Evolutionary conservation across 2,113 vertebrate species (phyloP), one percentile per base, ranked within the genome.

Genomic region (Erinaceus europaeus): DNA sequence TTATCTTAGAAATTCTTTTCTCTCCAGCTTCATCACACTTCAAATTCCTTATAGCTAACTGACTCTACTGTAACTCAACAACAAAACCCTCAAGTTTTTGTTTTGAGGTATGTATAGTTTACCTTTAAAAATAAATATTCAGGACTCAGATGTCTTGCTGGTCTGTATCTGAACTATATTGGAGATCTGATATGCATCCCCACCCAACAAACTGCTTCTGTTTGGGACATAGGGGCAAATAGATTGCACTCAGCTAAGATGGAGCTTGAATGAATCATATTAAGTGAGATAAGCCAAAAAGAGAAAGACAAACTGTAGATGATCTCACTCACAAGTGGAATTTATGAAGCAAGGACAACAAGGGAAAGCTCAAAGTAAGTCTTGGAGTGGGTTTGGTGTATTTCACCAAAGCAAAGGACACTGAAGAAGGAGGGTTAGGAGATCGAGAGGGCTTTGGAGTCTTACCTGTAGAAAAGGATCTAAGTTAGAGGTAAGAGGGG

Each of bases 1-100:
- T 27, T n/a, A 87, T 57, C 40, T 44, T 79, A 29, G 67, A 38
- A 88, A 71, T 83, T 27, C n/a, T 42, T 79, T 89, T 44, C 46
- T 48, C 78, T 88, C 53, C 15, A 85, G 18, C 10, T 4, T 85
- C 77, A 59, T 71, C 79, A 65, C 27, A 62, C 4, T 78, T 77
- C 11, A 75, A 23, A 71, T 68, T 78, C 36, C 61, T 82, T 34
- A 67, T 11, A 62, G 23, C 20, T 85, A 71, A 85, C 61, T 86
- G 81, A 3, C 21, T 90, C 59, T 50, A 13, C 46, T 52, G 42
- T 77, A 92, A 82, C 23, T 62, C 42, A 82, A 53, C 2, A 3
- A 10, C 36, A 62, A 86, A 84, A 52, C 18, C 48, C 53, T 55
- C 9, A 59, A 69, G 62, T 57, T 78, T 59, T 42, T 44, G 9